Base-by-base conservation (phyloP, 2,113 vertebrate species). In the Ibidorhyncha struthersii region DNA sequence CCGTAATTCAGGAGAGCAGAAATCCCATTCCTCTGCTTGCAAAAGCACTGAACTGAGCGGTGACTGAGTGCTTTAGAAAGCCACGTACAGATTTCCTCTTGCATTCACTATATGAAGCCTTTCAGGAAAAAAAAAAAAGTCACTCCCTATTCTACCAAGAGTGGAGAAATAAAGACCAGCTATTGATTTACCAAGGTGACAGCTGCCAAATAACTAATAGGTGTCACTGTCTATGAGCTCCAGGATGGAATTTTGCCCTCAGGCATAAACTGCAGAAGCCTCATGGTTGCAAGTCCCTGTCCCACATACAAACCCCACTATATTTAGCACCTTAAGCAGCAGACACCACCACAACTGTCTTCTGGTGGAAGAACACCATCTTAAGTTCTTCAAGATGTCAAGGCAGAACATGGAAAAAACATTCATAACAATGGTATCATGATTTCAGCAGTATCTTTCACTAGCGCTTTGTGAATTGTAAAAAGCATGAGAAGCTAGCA, bases 361-460 rank as follows among this genome's bases (percentile, higher is more conserved):
- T 29, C 45, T 20, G 12, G 11, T 16, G 18, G 30, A 38, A 79
- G 77, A 79, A 49, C 0, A 6, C 22, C 76, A 30, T 2, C 38
- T n/a, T 3, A 47, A 71, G 23, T 12, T 77, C 84, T 12, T 50
- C 25, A 66, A 66, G 90, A 32, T 29, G 22, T 43, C 32, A 62
- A 66, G 23, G 84, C 32, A 95, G 38, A 90, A 38, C 36, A 27
- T 16, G 29, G 40, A 27, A 73, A 38, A 61, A 32, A 63, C 18
- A 10, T 14, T 34, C 11, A 1, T 5, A 52, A 62, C 6, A 4
- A 6, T 38, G 6, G 34, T 6, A 27, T 10, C 14, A 1, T 0
- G 8, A 45, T n/a, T 49, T 41, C 52, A 72, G 12, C 23, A 40
- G 45, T 3, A 22, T 19, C 70, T 79, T 86, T 58, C 43, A 21